These are phyloP conservation scores for Bufo gargarizans DNA, from an alignment of 2,113 vertebrate species.

Conservation along the genomic window DNA sequence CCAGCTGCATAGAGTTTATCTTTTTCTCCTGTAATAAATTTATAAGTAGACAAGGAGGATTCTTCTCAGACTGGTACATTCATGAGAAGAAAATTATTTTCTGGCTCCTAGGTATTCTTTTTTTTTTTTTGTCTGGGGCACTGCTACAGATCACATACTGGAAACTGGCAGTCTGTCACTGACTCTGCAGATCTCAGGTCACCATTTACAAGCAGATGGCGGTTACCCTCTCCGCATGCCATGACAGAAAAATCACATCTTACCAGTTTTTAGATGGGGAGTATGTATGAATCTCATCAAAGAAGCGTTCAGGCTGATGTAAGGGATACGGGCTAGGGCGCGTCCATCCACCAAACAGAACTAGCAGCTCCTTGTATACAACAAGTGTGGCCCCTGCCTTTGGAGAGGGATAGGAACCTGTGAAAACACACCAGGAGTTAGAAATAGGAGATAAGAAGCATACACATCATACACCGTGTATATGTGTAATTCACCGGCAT, in stretches of 20 bases:
- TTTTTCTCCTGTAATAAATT: too few species aligned
- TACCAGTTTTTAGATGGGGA: slow-evolving; percentile 98
- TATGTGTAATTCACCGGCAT: neutral
- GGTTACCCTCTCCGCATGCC: neutral
- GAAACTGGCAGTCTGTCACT: too few species aligned
- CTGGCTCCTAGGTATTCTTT: too few species aligned
- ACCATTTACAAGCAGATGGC: neutral
- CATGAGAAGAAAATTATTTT: too few species aligned
- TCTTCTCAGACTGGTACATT: neutral
- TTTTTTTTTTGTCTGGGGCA: too few species aligned
- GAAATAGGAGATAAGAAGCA: too few species aligned
- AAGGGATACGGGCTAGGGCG: slow-evolving; percentile 95
- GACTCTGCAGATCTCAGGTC: too few species aligned
- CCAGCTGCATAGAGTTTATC: too few species aligned
- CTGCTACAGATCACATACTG: too few species aligned
- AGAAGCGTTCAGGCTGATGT: slow-evolving; percentile 96
- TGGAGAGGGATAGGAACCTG: slow-evolving; percentile 97
- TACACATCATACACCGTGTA: neutral
- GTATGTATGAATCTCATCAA: slow-evolving; percentile 98
- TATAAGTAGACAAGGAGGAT: too few species aligned
- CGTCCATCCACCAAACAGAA: slow-evolving; percentile 97
- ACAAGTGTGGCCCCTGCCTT: slow-evolving; percentile 96
- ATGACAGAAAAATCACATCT: slow-evolving; percentile 52
- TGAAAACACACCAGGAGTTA: neutral
- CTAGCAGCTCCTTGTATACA: slow-evolving; percentile 93